Percentiles rank a stretch among this genome's conserved stretches.
Conservation (phyloP, 2,888 invertebrate species). For the Elysia crispata region DNA sequence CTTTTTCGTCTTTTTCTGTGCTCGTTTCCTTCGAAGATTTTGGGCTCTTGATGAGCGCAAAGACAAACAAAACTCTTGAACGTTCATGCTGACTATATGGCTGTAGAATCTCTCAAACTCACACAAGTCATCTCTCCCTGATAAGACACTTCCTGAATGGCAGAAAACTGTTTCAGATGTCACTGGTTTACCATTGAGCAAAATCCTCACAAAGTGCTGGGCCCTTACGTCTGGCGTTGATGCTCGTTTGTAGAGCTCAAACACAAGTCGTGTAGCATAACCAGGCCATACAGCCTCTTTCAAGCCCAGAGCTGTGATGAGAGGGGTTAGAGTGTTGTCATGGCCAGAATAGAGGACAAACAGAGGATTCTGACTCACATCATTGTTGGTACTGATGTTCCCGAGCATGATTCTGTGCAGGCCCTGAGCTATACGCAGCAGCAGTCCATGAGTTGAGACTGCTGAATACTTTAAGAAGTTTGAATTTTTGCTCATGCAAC, state of each 20-base stretch:
- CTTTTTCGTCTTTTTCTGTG: too few relatives aligned
- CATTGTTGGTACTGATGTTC: constrained; percentile 56
- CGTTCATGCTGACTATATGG: constrained; percentile 1
- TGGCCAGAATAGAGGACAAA: constrained; percentile 92
- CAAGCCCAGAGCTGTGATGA: constrained; percentile 88
- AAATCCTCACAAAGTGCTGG: constrained; percentile 84
- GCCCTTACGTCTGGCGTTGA: constrained; percentile 12
- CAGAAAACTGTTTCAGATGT: constrained; percentile 90
- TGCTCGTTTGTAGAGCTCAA: constrained; percentile 87
- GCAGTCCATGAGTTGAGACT: constrained; percentile 88
- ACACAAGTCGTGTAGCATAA: constrained; percentile 91
- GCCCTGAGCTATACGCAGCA: constrained; percentile 84
- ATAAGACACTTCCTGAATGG: constrained; percentile 66
- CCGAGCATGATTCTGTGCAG: not conserved
- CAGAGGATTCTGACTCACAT: constrained; percentile 50
- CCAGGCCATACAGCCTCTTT: constrained; percentile 83
- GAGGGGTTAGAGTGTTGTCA: constrained; percentile 91
- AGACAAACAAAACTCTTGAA: constrained; percentile 35
- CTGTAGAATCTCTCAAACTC: constrained; percentile 91
- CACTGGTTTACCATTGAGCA: constrained; percentile 91
- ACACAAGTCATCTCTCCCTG: constrained; percentile 80
- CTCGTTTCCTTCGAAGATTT: too few relatives aligned
- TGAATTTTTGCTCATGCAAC: constrained; percentile 42
- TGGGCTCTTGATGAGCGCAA: not conserved
- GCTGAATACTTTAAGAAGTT: constrained; percentile 81